A percentile compares a stretch with the other conserved stretches of the same genome.
These are phyloP conservation scores for Champsocephalus gunnari DNA, from an alignment of 2,797 vertebrate species.

Conservation along the genomic window DNA sequence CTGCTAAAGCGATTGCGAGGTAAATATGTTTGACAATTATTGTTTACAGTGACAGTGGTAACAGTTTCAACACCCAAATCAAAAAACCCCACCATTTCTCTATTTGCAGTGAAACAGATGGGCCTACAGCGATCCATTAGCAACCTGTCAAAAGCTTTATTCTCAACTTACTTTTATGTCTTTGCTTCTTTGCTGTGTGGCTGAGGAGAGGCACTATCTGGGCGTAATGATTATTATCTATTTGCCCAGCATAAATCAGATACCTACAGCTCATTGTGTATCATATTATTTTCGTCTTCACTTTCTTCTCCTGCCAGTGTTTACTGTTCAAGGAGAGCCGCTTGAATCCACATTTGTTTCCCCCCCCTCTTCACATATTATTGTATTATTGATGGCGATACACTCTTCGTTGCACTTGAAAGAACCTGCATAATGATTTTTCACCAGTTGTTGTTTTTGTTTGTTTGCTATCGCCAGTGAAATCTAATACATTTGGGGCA, in stretches of 20 bases:
- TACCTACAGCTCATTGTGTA: constrained; percentile 73
- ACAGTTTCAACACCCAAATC: constrained; percentile 88
- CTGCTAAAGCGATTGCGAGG: constrained; percentile 91
- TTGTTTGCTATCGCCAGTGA: constrained; percentile 56
- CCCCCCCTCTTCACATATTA: constrained; percentile 57
- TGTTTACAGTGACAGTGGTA: constrained; percentile 93
- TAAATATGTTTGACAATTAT: constrained; percentile 94
- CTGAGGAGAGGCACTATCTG: constrained; percentile 76
- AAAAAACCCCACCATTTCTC: constrained; percentile 85
- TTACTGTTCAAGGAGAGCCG: constrained; percentile 73
- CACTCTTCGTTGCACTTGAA: constrained; percentile 59
- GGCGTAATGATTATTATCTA: constrained; percentile 83
- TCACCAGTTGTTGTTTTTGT: constrained; percentile 62
- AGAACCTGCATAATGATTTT: constrained; percentile 73
- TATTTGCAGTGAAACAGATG: constrained; percentile 90
- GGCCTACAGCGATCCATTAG: constrained; percentile 91
- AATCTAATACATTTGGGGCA: constrained; percentile 64
- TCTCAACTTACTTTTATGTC: constrained; percentile 88
- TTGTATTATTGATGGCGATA: constrained; percentile 77
- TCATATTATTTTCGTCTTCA: constrained; percentile 55
- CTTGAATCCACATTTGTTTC: constrained; percentile 68
- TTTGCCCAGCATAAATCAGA: constrained; percentile 81
- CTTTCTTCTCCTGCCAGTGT: constrained; percentile 70
- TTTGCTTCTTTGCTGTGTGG: constrained; percentile 80
- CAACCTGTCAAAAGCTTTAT: constrained; percentile 89